These are phyloP conservation scores for Ciona savignyi DNA, from an alignment of 23 tunicate genomes.

Conservation along the genomic window DNA sequence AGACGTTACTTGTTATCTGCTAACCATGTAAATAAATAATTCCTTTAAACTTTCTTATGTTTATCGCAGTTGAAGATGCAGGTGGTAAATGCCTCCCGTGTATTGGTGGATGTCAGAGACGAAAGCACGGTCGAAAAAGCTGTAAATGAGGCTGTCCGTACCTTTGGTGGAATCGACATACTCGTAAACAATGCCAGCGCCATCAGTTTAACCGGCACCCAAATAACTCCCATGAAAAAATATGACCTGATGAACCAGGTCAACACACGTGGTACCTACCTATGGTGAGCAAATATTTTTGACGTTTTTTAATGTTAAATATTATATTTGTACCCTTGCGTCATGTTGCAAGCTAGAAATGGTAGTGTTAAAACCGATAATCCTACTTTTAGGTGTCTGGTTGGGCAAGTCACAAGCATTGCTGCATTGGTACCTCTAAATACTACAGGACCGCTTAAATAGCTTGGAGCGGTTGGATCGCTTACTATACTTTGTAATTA, in stretches of 20 bases:
- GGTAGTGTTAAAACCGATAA: too few relatives aligned
- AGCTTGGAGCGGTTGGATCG: too few relatives aligned
- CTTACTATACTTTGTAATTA: too few relatives aligned
- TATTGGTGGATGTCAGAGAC: slow-evolving; percentile 85
- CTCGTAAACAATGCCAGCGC: slow-evolving; percentile 97
- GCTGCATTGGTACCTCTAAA: too few relatives aligned
- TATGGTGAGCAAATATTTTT: slow-evolving; percentile 24
- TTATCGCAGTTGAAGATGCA: slow-evolving; percentile 65
- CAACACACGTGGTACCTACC: slow-evolving; percentile 85
- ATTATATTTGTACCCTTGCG: neutral
- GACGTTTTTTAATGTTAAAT: neutral
- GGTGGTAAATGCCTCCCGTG: slow-evolving; percentile 96
- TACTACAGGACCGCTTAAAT: too few relatives aligned
- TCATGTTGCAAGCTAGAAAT: too few relatives aligned
- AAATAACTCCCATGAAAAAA: slow-evolving; percentile 77
- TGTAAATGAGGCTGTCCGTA: slow-evolving; percentile 69
- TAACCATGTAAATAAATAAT: too few relatives aligned
- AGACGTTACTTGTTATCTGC: too few relatives aligned
- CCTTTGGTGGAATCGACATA: slow-evolving; percentile 98
- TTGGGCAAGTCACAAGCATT: too few relatives aligned
- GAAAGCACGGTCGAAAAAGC: slow-evolving; percentile 67
- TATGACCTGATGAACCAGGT: slow-evolving; percentile 93
- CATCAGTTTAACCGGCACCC: slow-evolving; percentile 88
- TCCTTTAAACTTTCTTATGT: too few relatives aligned
- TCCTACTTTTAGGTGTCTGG: too few relatives aligned